These are phyloP conservation scores for Apotomis capreana DNA, from an alignment of 2,888 invertebrate genomes.

Conservation along the genomic window DNA sequence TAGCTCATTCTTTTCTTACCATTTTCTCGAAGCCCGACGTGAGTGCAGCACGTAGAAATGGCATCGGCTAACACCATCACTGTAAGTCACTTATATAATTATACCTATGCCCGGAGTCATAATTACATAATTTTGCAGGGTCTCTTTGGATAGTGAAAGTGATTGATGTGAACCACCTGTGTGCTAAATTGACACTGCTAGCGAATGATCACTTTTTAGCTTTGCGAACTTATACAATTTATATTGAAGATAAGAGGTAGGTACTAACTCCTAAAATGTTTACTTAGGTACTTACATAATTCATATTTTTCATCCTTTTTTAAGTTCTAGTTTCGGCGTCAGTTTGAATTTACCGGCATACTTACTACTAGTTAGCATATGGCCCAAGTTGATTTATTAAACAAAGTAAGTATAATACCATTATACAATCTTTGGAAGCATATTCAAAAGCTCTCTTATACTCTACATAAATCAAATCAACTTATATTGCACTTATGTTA, in stretches of 20 bases:
- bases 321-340: no score
- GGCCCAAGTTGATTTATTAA: no score
- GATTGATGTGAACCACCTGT: background rate
- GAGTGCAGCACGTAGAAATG: constrained; percentile 35
- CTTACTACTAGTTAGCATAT: no score
- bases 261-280: no score
- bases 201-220: constrained; percentile 25
- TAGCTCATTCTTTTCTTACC: constrained; percentile 31
- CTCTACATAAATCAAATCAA: no score
- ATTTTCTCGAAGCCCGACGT: constrained; percentile 35
- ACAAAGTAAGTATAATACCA: no score
- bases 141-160: background rate
- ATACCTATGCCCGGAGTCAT: background rate
- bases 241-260: no score
- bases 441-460: no score
- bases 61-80: constrained; percentile 43
- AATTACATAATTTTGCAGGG: constrained; percentile 19
- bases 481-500: no score
- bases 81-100: constrained; percentile 38
- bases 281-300: no score
- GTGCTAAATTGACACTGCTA: constrained; percentile 9
- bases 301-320: no score
- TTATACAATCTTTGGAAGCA: no score
- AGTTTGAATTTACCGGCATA: constrained; percentile 3
- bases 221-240: constrained; percentile 5